Conservation (phyloP, 2,113 vertebrate genomes). For the Hippocampus comes region DNA sequence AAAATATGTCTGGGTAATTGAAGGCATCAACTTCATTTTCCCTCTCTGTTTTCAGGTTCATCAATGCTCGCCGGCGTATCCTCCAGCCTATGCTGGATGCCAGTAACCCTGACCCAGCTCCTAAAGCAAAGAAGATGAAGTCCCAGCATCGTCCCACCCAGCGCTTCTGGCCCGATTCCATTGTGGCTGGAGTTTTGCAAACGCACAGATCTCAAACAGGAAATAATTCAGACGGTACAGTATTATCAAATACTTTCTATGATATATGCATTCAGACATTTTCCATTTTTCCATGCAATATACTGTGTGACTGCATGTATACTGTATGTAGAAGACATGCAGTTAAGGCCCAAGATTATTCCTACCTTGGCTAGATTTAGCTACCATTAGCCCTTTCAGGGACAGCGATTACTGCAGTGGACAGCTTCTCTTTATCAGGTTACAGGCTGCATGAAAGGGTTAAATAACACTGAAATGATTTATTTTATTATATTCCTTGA, state of each 20-base stretch:
- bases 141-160: conserved; percentile 97
- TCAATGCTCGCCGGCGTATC: conserved; percentile 93
- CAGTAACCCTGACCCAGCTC: conserved; percentile 95
- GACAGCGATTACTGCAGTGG: no score
- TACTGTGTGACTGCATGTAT: no score
- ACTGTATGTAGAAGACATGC: no score
- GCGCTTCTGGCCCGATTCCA: conserved; percentile 98
- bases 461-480: not conserved
- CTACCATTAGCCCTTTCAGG: no score
- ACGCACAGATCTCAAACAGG: conserved; percentile 81
- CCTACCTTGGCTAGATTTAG: no score
- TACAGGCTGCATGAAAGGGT: no score
- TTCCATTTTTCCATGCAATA: not conserved
- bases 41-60: conserved; percentile 78
- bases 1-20: no score
- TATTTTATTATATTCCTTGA: not conserved
- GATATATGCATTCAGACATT: not conserved
- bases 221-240: conserved; percentile 90
- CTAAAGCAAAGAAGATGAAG: conserved; percentile 99
- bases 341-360: no score
- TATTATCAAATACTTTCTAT: conserved; percentile 41
- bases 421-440: no score
- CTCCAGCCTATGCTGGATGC: conserved; percentile 97
- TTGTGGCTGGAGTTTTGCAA: conserved; percentile 91
- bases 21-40: no score